phyloP scores from a whole-genome alignment of 2,888 invertebrate species.

The Phaonia tiefii region DNA sequence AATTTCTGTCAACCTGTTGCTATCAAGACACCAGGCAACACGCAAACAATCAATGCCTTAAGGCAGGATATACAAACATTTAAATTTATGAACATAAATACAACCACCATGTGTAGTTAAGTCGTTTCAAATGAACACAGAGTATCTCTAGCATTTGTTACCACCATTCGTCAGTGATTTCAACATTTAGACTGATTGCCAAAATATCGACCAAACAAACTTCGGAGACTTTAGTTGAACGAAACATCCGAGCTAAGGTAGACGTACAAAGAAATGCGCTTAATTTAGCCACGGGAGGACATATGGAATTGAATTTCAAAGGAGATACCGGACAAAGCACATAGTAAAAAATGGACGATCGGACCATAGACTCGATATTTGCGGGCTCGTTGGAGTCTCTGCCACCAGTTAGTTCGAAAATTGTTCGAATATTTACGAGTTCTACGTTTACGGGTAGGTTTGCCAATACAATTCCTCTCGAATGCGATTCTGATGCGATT shows the following conservation, averaged over 20 bases:
- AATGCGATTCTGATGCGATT: slow-evolving; percentile 12
- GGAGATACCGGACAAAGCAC: background rate
- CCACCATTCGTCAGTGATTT: slow-evolving; percentile 1
- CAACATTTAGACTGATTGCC: slow-evolving; percentile 45
- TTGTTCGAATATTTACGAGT: slow-evolving; percentile 98
- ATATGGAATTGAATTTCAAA: background rate
- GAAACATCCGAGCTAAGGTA: slow-evolving; percentile 14
- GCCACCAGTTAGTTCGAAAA: slow-evolving; percentile 98
- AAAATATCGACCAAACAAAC: slow-evolving; percentile 64
- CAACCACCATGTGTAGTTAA: no score
- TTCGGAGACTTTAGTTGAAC: slow-evolving; percentile 45
- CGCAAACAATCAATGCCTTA: background rate
- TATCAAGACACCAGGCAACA: background rate
- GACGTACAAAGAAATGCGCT: slow-evolving; percentile 25
- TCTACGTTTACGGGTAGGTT: slow-evolving; percentile 97
- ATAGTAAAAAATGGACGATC: slow-evolving; percentile 88
- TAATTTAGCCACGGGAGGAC: background rate
- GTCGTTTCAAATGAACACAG: no score
- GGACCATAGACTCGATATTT: slow-evolving; percentile 94
- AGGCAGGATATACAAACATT: no score
- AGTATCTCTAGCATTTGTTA: background rate
- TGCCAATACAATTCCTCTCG: background rate
- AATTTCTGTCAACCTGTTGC: background rate
- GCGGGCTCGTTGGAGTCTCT: slow-evolving; percentile 92
- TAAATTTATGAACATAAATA: no score